Base-by-base conservation (phyloP, 2,113 vertebrate species). In the Acrocephalus kingi region DNA sequence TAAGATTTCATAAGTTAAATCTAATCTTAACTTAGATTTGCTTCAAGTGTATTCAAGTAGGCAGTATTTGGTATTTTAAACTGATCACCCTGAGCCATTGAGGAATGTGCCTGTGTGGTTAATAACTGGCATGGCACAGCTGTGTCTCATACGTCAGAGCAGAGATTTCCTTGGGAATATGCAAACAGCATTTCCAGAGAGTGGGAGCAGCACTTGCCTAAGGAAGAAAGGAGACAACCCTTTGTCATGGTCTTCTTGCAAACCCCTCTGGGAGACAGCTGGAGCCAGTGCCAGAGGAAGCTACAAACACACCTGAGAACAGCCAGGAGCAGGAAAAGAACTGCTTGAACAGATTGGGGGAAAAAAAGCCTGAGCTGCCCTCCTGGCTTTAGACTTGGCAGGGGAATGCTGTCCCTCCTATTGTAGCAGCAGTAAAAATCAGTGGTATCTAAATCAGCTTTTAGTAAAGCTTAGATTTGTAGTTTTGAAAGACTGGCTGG, bases 141-240 rank as follows among this genome's bases (percentile, higher is more conserved):
- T 37, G 5, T 24, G 49, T 25, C 30, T 46, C 54, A 3, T 15
- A 12, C 0, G 0, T 20, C 61, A 49, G 45, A 77, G 41, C 35
- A 68, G 86, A n/a, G 58, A 5, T 17, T 72, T 77, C 48, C 7
- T 43, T n/a, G 69, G 61, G 46, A 81, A 41, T 7, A n/a, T 41
- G 62, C 30, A 23, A 28, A 33, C 11, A 23, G 41, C 48, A 49
- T 77, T 76, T 31, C 63, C 41, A 56, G 55, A 20, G 22, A 54
- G 48, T 41, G 55, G 45, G 48, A 93, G 61, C 30, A 31, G 52
- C 23, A 33, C 39, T 5, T 35, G 11, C 1, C 4, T 4, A 5
- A 51, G n/a, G 11, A 41, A 24, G 30, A 74, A 74, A 87, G 46
- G 56, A 79, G 28, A 31, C 5, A 15, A 20, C 18, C 21, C 45